These are phyloP conservation scores for Paracentrotus lividus DNA, from an alignment of 53 echinoderm and acorn worm genomes.

Conservation along the genomic window DNA sequence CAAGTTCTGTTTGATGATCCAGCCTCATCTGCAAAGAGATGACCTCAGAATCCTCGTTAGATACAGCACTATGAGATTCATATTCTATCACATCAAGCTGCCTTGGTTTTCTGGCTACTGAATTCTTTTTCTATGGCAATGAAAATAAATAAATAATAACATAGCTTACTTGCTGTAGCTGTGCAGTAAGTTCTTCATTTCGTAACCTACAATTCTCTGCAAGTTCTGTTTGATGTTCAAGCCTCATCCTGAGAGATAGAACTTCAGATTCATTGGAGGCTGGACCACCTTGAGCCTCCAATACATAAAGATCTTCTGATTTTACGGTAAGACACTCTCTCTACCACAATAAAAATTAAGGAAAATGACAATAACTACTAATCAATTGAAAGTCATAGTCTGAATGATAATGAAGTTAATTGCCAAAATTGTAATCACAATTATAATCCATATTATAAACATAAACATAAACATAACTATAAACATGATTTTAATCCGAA, in stretches of 20 bases:
- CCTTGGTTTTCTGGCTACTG: too few species aligned
- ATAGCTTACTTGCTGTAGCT: conserved; percentile 62
- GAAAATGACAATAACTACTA: too few species aligned
- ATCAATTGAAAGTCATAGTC: too few species aligned
- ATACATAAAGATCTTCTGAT: neutral
- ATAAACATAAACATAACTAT: too few species aligned
- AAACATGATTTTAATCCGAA: too few species aligned
- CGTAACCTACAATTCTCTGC: conserved; percentile 66
- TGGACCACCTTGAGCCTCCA: neutral
- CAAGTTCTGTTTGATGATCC: conserved; percentile 77
- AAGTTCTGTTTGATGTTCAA: conserved; percentile 79
- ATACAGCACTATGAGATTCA: conserved; percentile 36
- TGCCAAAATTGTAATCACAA: too few species aligned
- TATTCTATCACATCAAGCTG: neutral
- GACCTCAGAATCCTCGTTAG: conserved; percentile 76
- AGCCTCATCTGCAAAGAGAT: conserved; percentile 74
- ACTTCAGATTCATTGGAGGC: conserved; percentile 67
- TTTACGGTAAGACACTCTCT: neutral
- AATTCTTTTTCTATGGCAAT: too few species aligned
- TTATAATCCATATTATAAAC: too few species aligned
- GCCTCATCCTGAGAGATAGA: conserved; percentile 69
- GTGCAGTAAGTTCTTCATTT: conserved; percentile 72
- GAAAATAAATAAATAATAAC: too few species aligned
- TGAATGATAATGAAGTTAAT: too few species aligned
- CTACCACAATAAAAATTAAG: neutral